These are phyloP conservation scores for Glaucidium brasilianum DNA, from an alignment of 2,113 vertebrate species.

Conservation along the genomic window DNA sequence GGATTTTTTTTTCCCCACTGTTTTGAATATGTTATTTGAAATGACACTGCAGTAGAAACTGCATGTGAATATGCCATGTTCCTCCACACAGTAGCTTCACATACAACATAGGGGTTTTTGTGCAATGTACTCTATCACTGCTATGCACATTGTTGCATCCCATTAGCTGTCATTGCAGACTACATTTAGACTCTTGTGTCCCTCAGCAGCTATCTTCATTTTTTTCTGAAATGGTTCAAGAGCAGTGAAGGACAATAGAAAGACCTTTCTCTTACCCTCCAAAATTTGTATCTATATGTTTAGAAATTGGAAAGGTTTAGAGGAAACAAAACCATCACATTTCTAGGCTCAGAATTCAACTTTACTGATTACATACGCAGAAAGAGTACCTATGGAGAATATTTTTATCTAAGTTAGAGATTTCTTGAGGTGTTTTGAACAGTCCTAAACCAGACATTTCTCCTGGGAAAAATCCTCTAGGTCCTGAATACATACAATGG, in stretches of 20 bases:
- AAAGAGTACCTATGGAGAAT: not conserved
- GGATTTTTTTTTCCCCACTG: no score
- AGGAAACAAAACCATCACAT: fast-evolving
- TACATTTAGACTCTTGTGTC: not conserved
- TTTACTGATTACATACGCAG: not conserved
- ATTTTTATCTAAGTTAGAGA: not conserved
- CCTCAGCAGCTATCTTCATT: not conserved
- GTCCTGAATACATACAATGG: not conserved
- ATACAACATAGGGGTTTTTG: fast-evolving
- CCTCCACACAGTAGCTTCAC: not conserved
- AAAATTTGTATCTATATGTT: not conserved
- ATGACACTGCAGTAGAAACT: not conserved
- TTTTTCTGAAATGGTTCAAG: not conserved
- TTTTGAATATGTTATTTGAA: not conserved
- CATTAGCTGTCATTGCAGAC: not conserved
- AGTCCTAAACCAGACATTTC: not conserved
- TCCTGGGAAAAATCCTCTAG: not conserved
- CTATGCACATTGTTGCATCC: not conserved
- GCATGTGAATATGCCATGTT: not conserved
- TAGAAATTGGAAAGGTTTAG: not conserved
- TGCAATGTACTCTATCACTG: not conserved
- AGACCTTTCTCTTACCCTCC: not conserved
- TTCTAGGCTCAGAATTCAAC: not conserved
- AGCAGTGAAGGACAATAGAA: not conserved
- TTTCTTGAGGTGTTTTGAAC: not conserved